These are phyloP conservation scores for Champsocephalus esox DNA, from an alignment of 2,797 vertebrate species.

Conservation along the genomic window DNA sequence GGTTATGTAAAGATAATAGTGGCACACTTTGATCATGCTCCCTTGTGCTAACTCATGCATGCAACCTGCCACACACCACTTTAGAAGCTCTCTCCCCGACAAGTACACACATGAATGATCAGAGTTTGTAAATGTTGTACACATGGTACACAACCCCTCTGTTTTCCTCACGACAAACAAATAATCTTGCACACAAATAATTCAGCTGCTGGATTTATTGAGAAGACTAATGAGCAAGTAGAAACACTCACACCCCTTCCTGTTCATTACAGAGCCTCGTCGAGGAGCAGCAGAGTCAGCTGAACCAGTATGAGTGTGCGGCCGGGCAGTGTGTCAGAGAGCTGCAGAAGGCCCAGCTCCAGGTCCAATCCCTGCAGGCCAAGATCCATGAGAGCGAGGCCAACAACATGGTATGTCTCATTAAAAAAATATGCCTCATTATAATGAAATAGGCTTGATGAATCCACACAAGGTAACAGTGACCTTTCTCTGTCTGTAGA, in stretches of 20 bases:
- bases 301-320: conserved; percentile 83
- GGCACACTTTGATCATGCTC: conserved; percentile 15
- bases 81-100: conserved; percentile 1
- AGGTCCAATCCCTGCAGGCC: conserved; percentile 87
- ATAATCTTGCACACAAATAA: conserved; percentile 7
- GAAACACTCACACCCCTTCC: neutral
- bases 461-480: neutral
- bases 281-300: conserved; percentile 86
- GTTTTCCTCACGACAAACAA: conserved; percentile 30
- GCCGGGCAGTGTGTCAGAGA: conserved; percentile 82
- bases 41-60: conserved; percentile 43
- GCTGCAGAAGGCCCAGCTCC: conserved; percentile 87
- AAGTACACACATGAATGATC: conserved; percentile 40
- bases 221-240: neutral
- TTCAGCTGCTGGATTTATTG: conserved; percentile 18
- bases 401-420: conserved; percentile 89
- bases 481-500: conserved; percentile 72
- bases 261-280: conserved; percentile 82
- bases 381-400: conserved; percentile 89
- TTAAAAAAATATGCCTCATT: neutral
- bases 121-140: conserved; percentile 24
- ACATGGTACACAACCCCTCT: conserved; percentile 35
- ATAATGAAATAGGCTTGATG: neutral
- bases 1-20: conserved; percentile 53
- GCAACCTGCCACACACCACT: conserved; percentile 33